phyloP scores from a whole-genome alignment of 37 sponge, comb jelly and placozoan species.

The Halichondria panicea region DNA sequence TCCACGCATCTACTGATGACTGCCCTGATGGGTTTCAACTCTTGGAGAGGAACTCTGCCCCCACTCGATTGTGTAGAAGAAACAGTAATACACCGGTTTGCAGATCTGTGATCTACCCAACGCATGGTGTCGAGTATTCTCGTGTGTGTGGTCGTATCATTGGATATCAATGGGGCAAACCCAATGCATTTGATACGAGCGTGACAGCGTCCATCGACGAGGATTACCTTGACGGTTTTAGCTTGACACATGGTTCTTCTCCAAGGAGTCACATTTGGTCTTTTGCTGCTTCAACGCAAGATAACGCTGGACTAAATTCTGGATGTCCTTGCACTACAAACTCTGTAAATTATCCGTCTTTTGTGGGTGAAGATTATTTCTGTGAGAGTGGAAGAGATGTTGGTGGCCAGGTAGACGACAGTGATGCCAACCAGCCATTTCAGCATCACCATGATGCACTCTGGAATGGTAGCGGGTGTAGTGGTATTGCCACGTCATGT shows the following conservation, averaged over 20 bases:
- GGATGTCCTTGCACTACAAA: slow-evolving; percentile 41
- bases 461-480: slow-evolving; percentile 59
- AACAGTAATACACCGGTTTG: slow-evolving; percentile 32
- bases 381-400: slow-evolving; percentile 35
- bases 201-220: slow-evolving; percentile 36
- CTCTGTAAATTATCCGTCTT: slow-evolving; percentile 8
- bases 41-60: too few relatives aligned
- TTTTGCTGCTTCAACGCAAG: slow-evolving; percentile 57
- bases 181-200: slow-evolving; percentile 41
- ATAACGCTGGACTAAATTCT: neutral
- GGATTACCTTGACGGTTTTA: slow-evolving; percentile 46
- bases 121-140: slow-evolving; percentile 13
- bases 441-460: slow-evolving; percentile 14
- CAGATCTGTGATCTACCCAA: slow-evolving; percentile 14
- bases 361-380: slow-evolving; percentile 36
- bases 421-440: too few relatives aligned
- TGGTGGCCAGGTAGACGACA: neutral
- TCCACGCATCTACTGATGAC: too few relatives aligned
- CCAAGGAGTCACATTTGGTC: slow-evolving; percentile 51
- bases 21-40: too few relatives aligned
- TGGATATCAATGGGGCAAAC: slow-evolving; percentile 35
- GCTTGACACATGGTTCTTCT: slow-evolving; percentile 16
- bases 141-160: slow-evolving; percentile 38
- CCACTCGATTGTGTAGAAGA: too few relatives aligned
- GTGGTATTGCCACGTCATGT: slow-evolving; percentile 35